Base-by-base conservation (phyloP, 2,888 invertebrate genomes). In the Hirtodrosophila duncani region DNA sequence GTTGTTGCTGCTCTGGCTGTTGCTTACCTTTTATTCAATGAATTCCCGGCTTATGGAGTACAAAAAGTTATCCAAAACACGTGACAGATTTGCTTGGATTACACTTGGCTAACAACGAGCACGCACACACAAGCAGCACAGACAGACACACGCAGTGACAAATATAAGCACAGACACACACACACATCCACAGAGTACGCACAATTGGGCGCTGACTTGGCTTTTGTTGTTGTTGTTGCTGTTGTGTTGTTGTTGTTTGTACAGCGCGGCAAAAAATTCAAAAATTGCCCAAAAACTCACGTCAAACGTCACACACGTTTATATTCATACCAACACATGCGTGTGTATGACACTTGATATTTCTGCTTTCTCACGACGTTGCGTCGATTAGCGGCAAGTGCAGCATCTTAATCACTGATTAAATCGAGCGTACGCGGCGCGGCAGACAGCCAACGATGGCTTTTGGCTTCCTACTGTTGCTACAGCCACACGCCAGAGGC, bases 51-150 rank as follows among this genome's bases (percentile, higher is more conserved):
- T 59, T 42, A 48, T 27, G 65, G 58, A 36, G 60, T 61, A 64
- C 75, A 70, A 70, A 66, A 72, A 61, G 69, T 67, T 72, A 72
- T 72, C 78, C 72, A 59, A 67, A 70, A 74, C 69, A 72, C 72
- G 72, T 72, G 72, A 72, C 74, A 78, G 74, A 78, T 72, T 78
- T 77, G 64, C 63, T 58, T 60, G 72, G 74, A 70, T 72, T 72
- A 70, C 67, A 62, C 44, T 58, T 58, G 67, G 55, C 55, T 61
- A 39, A 46, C 44, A 26, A 57, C 53, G 41, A 46, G 48, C 50
- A 46, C 53, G 52, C 49, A 49, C 36, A 33, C 27, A 36, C 38
- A 37, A 29, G 49, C 21, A 38, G 29, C 27, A 38, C 45, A 51
- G 13, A 61, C 26, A 18, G 30, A 46, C 23, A 13, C 20, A 21